These are phyloP conservation scores for Vanessa atalanta DNA, from an alignment of 1,140 invertebrate genomes.

Conservation along the genomic window DNA sequence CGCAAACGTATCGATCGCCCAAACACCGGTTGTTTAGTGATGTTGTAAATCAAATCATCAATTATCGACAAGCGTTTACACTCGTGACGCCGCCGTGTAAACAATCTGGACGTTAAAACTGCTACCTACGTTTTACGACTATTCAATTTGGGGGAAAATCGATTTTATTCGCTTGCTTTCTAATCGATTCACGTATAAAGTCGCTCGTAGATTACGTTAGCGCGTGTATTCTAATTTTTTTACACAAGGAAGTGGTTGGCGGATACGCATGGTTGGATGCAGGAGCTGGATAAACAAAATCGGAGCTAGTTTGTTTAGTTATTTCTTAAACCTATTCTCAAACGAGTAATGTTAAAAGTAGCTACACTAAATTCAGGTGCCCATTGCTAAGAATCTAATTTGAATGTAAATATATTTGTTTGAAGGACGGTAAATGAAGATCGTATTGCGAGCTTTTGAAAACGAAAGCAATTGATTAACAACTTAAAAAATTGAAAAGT, in stretches of 20 bases:
- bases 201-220: slow-evolving; percentile 54
- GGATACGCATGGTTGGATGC: slow-evolving; percentile 55
- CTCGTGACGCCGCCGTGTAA: slow-evolving; percentile 77
- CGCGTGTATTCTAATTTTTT: slow-evolving; percentile 55
- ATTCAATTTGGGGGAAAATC: slow-evolving; percentile 79
- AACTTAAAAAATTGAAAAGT: too few species aligned
- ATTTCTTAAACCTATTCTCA: slow-evolving; percentile 14
- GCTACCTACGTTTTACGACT: slow-evolving; percentile 76
- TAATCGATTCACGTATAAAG: slow-evolving; percentile 71
- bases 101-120: slow-evolving; percentile 75
- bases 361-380: background rate
- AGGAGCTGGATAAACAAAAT: slow-evolving; percentile 42
- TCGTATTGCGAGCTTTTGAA: too few species aligned
- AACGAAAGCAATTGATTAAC: too few species aligned
- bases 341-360: background rate
- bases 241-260: slow-evolving; percentile 69
- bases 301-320: slow-evolving; percentile 46
- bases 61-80: slow-evolving; percentile 80
- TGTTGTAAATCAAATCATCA: slow-evolving; percentile 81
- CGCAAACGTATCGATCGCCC: slow-evolving; percentile 57
- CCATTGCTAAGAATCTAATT: background rate
- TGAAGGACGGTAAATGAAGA: too few species aligned
- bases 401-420: background rate
- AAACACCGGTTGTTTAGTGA: slow-evolving; percentile 79
- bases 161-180: slow-evolving; percentile 79